Conservation (phyloP, 2,113 vertebrate species). For the Platysteira castanea region DNA sequence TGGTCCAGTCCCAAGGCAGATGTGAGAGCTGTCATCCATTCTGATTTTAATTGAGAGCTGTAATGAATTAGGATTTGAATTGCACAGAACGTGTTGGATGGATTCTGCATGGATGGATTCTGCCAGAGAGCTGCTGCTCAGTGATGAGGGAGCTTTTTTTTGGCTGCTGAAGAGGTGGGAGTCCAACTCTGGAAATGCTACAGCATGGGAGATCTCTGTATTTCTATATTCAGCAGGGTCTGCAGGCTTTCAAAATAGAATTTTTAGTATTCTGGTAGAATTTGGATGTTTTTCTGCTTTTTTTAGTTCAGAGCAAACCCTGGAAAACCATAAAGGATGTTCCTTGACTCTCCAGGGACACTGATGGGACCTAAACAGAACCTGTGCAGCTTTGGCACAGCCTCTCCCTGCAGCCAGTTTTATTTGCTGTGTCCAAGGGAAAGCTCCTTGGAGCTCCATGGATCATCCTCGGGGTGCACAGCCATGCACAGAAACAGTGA, state of each 20-base stretch:
- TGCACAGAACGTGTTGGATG: background rate
- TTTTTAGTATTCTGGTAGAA: background rate
- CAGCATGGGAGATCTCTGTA: background rate
- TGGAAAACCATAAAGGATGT: background rate
- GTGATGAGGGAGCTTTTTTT: background rate
- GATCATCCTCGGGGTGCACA: accelerated
- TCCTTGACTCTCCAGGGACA: no score
- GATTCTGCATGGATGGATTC: background rate
- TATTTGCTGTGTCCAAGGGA: background rate
- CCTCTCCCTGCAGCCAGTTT: background rate
- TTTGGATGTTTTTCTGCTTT: background rate
- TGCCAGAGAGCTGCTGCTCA: background rate
- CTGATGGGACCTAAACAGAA: background rate
- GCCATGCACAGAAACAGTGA: background rate
- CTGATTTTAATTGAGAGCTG: background rate
- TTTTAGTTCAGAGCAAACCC: background rate
- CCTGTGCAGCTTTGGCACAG: background rate
- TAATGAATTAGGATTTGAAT: background rate
- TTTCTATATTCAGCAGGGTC: background rate
- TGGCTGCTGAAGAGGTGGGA: background rate
- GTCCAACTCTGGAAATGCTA: background rate
- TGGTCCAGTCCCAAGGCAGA: background rate
- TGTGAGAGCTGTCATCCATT: background rate
- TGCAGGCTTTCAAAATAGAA: background rate
- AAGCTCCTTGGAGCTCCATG: background rate